A percentile compares a stretch with the other conserved stretches of the same genome.
These are phyloP conservation scores for Bergia sp. DNA, from an alignment of 92 coral and sea anemone genomes.

Conservation along the genomic window DNA sequence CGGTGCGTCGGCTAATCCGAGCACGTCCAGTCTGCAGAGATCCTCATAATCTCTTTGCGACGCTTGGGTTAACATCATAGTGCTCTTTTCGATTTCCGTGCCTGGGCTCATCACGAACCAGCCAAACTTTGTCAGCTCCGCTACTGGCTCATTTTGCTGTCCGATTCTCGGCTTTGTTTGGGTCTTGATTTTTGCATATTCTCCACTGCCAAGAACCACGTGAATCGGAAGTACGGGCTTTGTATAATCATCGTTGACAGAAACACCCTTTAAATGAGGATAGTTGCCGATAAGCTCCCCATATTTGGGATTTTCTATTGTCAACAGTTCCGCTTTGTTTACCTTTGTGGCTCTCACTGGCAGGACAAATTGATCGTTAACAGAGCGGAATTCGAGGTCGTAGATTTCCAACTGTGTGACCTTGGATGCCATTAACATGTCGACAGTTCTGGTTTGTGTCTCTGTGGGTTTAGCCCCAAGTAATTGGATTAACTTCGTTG, in stretches of 20 bases:
- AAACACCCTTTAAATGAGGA: conserved; percentile 40
- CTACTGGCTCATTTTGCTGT: neutral
- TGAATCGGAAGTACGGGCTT: conserved; percentile 29
- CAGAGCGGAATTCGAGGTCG: conserved; percentile 46
- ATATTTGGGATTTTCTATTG: conserved; percentile 48
- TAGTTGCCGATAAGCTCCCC: conserved; percentile 30
- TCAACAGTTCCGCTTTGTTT: conserved; percentile 49
- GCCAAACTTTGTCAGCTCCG: conserved; percentile 23
- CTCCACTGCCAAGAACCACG: conserved; percentile 40
- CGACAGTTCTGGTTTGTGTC: conserved; percentile 48
- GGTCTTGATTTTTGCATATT: conserved; percentile 23
- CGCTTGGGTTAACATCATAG: conserved; percentile 1
- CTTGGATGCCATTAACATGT: conserved; percentile 66
- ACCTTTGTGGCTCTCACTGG: conserved; percentile 43
- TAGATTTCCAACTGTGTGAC: conserved; percentile 52
- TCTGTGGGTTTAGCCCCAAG: conserved; percentile 45
- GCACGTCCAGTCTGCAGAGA: conserved; percentile 29
- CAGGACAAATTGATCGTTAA: conserved; percentile 32
- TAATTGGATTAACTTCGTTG: conserved; percentile 37
- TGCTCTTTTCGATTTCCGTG: neutral
- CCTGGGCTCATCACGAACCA: conserved; percentile 32
- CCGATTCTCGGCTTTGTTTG: conserved; percentile 36
- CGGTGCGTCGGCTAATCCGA: conserved; percentile 37
- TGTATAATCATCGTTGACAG: conserved; percentile 43
- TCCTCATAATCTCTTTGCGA: conserved; percentile 36